Evolutionary conservation across 2,888 invertebrate species (phyloP).

Genomic region (Copidosoma aretas): DNA sequence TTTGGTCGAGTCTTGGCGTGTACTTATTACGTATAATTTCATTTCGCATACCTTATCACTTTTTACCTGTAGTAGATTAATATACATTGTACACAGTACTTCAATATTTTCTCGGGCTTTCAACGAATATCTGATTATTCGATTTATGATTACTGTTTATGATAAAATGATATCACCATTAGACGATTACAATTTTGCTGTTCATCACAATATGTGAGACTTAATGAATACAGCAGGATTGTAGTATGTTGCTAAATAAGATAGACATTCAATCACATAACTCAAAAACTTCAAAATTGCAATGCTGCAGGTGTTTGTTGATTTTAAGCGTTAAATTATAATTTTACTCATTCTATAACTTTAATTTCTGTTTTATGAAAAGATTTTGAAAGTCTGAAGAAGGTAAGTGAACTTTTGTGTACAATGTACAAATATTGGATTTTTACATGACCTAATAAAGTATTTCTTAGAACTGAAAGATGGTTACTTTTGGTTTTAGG

Average conservation of each 20-base stretch:
- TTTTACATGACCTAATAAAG: background rate
- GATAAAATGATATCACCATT: no score
- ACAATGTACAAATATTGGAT: slow-evolving; percentile 27
- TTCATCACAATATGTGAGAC: no score
- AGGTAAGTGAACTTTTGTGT: slow-evolving; percentile 41
- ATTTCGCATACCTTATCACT: slow-evolving; percentile 16
- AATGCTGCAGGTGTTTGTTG: slow-evolving; percentile 22
- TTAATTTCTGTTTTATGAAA: slow-evolving; percentile 22
- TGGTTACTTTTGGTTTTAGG: slow-evolving; percentile 37
- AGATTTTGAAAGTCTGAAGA: slow-evolving; percentile 31
- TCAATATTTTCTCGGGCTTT: slow-evolving; percentile 24
- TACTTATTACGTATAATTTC: slow-evolving; percentile 16
- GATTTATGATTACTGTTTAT: no score
- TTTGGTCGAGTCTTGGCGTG: no score
- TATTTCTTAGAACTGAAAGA: background rate
- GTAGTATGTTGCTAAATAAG: slow-evolving; percentile 1
- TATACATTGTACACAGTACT: slow-evolving; percentile 39
- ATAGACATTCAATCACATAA: slow-evolving; percentile 6
- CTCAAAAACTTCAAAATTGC: slow-evolving; percentile 38
- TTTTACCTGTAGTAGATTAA: slow-evolving; percentile 2
- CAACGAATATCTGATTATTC: slow-evolving; percentile 7
- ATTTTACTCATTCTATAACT: background rate
- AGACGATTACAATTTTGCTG: no score
- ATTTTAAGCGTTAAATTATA: background rate
- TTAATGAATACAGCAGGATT: slow-evolving; percentile 15